Evolutionary conservation across 2,113 vertebrate genomes (phyloP).

Genomic region (Oceanodroma tethys): DNA sequence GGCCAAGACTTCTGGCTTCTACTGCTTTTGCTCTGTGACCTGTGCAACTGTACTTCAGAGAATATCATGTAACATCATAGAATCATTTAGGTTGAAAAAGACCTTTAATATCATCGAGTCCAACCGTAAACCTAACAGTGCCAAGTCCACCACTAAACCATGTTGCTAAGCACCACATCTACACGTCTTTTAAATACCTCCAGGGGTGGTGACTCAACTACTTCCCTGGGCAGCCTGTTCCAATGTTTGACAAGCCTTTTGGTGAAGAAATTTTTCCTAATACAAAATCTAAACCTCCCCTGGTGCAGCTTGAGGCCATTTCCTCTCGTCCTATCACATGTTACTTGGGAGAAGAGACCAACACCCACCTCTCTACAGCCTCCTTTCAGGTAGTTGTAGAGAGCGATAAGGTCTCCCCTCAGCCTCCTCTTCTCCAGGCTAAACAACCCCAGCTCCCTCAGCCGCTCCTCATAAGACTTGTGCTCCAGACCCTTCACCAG

Average conservation of each 20-base stretch:
- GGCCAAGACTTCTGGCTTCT: background rate
- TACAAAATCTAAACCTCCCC: background rate
- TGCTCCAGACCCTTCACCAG: no score
- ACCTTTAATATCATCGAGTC: background rate
- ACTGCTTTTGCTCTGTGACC: background rate
- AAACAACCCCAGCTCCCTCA: no score
- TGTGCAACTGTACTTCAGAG: background rate
- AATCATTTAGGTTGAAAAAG: background rate
- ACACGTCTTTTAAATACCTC: background rate
- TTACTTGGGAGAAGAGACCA: no score
- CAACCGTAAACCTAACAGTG: background rate
- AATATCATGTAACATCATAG: background rate
- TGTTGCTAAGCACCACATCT: background rate
- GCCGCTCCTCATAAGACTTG: no score
- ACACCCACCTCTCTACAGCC: no score
- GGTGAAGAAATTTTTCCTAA: background rate
- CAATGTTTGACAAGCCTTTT: background rate
- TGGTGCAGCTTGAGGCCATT: background rate
- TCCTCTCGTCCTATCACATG: background rate
- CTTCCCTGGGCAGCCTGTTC: background rate
- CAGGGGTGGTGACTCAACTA: background rate
- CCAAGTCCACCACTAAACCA: background rate
- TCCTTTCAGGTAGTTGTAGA: no score
- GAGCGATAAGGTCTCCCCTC: no score
- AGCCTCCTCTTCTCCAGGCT: no score